These are phyloP conservation scores for Nysson spinosus DNA, from an alignment of 2,888 invertebrate genomes.

Conservation along the genomic window DNA sequence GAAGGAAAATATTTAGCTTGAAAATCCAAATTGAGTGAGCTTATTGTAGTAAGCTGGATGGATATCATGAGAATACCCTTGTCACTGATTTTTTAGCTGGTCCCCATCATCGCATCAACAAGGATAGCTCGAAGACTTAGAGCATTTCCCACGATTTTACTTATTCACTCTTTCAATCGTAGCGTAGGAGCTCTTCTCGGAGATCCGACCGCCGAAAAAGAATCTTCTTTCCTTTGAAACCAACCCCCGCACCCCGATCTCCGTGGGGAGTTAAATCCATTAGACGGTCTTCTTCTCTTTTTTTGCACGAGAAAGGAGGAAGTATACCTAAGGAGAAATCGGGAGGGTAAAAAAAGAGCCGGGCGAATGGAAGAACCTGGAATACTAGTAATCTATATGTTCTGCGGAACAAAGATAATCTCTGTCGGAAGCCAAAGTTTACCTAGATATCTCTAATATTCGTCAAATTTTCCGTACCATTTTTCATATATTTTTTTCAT, in stretches of 20 bases:
- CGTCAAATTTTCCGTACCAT: no score
- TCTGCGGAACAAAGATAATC: constrained; percentile 2
- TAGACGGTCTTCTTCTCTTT: constrained; percentile 47
- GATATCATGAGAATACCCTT: no score
- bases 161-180: constrained; percentile 56
- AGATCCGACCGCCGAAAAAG: constrained; percentile 29
- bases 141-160: constrained; percentile 51
- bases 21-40: no score
- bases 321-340: constrained; percentile 14
- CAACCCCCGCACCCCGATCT: constrained; percentile 40
- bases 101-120: constrained; percentile 11
- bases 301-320: constrained; percentile 18
- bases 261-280: constrained; percentile 59
- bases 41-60: no score
- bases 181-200: constrained; percentile 5
- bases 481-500: no score
- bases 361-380: neutral
- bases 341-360: constrained; percentile 10
- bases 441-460: no score
- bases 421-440: no score
- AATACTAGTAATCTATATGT: constrained; percentile 24
- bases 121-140: constrained; percentile 18
- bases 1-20: no score
- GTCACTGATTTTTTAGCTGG: no score
- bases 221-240: constrained; percentile 54